A percentile compares a stretch with the other conserved stretches of the same genome.
Evolutionary conservation across 2,113 vertebrate species (phyloP).

Genomic region (Hippocampus zosterae): DNA sequence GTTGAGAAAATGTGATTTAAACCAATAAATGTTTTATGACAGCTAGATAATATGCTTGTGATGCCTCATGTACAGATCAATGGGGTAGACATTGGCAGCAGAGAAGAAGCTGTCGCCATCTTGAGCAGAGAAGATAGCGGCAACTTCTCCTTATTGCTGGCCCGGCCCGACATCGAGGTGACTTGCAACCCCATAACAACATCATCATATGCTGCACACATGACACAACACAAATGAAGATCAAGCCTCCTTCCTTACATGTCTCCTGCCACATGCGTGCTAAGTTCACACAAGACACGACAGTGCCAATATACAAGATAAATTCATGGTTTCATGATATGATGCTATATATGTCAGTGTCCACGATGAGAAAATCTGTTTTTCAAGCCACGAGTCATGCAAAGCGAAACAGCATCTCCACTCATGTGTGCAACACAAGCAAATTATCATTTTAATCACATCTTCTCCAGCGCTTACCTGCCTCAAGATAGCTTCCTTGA

Average conservation of each 20-base stretch:
- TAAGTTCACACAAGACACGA: background rate
- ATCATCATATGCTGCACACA: background rate
- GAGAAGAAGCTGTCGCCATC: slow-evolving; percentile 79
- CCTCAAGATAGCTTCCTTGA: background rate
- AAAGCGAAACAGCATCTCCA: background rate
- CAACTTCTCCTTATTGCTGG: slow-evolving; percentile 82
- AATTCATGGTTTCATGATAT: slow-evolving; percentile 14
- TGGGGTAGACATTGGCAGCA: slow-evolving; percentile 80
- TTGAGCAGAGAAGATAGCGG: slow-evolving; percentile 80
- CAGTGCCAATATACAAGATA: slow-evolving; percentile 5
- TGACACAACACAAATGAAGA: background rate
- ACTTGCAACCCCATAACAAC: background rate
- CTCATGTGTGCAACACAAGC: background rate
- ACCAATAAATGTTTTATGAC: background rate
- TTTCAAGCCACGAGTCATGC: background rate
- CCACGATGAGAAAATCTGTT: background rate
- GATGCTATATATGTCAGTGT: slow-evolving; percentile 18
- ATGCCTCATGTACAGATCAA: slow-evolving; percentile 74
- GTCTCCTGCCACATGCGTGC: background rate
- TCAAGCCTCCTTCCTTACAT: background rate
- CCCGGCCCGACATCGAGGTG: slow-evolving; percentile 82
- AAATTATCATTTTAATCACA: background rate
- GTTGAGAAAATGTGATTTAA: background rate
- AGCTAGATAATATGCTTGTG: background rate
- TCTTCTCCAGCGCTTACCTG: background rate